Evolutionary conservation across 2,113 vertebrate species (phyloP), one percentile per base, ranked within the genome.

Genomic region (Paracanthobrama guichenoti): DNA sequence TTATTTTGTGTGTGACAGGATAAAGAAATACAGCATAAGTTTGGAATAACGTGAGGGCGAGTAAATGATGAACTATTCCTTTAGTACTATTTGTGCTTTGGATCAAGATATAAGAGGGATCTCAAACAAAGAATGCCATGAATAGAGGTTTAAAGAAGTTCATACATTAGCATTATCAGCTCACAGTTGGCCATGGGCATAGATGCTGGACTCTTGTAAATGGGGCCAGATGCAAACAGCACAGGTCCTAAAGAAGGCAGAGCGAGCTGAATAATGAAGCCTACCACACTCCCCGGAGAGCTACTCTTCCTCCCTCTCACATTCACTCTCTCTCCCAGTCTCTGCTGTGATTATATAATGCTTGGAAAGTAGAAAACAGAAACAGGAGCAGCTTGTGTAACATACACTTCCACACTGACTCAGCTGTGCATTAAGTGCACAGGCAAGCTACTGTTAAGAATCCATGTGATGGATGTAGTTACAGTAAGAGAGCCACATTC

Each of bases 321-420:
- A 62, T 79, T 73, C 66, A 6, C 50, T 60, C 75, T 57, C 35
- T 71, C 71, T 74, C 72, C 75, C 48, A 26, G 18, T 78, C 74
- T 80, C 80, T 74, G 16, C 75, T 87, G 76, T 39, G 80, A 85
- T 90, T 90, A 86, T 79, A 82, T 86, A 90, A 90, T 86, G 72
- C 79, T 75, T 28, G n/a, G 84, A 78, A 84, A 85, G 84, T 80
- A 67, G 55, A 77, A 86, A 84, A 76, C 73, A 82, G 84, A 79
- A 87, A 79, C 82, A 78, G 88, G 76, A 87, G 57, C 73, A 75
- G 85, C 85, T 87, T 86, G 81, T 75, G 64, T 84, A 86, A 88
- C 81, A 82, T 77, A 78, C 84, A 84, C 74, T 75, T 66, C 28
- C 55, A 24, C 80, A 85, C 59, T 66, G 55, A 55, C 73, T 53